These are phyloP conservation scores for Margarornis squamiger DNA, from an alignment of 2,797 vertebrate species.

Conservation along the genomic window DNA sequence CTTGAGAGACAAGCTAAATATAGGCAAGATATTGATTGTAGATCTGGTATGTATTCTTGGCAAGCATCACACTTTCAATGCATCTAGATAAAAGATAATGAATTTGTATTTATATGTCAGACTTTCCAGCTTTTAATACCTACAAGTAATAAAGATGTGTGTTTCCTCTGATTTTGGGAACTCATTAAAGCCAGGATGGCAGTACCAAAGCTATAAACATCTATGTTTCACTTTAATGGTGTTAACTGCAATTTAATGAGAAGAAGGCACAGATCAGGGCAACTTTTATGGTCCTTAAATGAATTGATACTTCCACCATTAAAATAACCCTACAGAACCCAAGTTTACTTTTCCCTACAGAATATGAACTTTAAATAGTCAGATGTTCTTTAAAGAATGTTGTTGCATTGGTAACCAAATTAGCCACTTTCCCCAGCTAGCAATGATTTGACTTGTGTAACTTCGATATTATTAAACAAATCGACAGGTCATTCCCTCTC, in stretches of 20 bases:
- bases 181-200: slow-evolving; percentile 81
- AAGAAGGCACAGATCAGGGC: slow-evolving; percentile 81
- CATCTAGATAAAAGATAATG: slow-evolving; percentile 65
- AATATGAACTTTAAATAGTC: slow-evolving; percentile 75
- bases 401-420: slow-evolving; percentile 72
- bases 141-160: slow-evolving; percentile 74
- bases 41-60: slow-evolving; percentile 82
- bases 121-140: slow-evolving; percentile 73
- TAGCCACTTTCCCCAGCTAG: slow-evolving; percentile 60
- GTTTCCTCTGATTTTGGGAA: slow-evolving; percentile 80
- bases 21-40: slow-evolving; percentile 85
- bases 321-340: slow-evolving; percentile 78
- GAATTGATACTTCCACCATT: slow-evolving; percentile 83
- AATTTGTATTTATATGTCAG: slow-evolving; percentile 62
- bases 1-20: slow-evolving; percentile 82
- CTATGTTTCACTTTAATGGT: slow-evolving; percentile 81
- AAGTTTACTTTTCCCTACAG: slow-evolving; percentile 79
- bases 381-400: slow-evolving; percentile 73
- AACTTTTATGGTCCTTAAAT: slow-evolving; percentile 83
- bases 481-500: slow-evolving; percentile 63
- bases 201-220: slow-evolving; percentile 80
- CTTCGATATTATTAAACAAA: slow-evolving; percentile 70
- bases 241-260: slow-evolving; percentile 85
- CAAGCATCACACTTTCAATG: slow-evolving; percentile 53
- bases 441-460: slow-evolving; percentile 58